Evolutionary conservation across 2,888 invertebrate genomes (phyloP).

Genomic region (Napeogenes inachia): DNA sequence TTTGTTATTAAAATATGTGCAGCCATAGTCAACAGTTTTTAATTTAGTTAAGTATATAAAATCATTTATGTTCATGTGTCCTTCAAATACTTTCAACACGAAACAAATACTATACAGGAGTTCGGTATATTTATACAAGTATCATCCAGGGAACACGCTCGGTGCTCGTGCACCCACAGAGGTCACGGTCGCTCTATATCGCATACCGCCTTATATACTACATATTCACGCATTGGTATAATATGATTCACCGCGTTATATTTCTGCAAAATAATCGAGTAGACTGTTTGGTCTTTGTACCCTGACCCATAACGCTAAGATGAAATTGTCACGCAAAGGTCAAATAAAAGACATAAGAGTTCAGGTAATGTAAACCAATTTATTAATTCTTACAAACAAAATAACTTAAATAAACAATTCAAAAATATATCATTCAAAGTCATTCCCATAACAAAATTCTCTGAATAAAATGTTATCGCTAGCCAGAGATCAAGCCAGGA

Average conservation of each 20-base stretch:
- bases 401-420: no score
- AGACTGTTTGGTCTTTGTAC: not conserved
- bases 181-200: slow-evolving; percentile 25
- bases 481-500: not conserved
- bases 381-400: no score
- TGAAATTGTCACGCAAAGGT: slow-evolving; percentile 2
- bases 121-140: not conserved
- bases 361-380: no score
- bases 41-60: no score
- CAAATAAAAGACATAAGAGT: not conserved
- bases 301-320: slow-evolving; percentile 5
- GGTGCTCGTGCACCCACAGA: slow-evolving; percentile 25
- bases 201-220: slow-evolving; percentile 1
- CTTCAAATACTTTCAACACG: no score
- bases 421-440: no score
- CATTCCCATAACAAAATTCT: no score
- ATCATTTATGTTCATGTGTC: no score
- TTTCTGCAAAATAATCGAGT: slow-evolving; percentile 6
- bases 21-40: no score
- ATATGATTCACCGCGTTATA: slow-evolving; percentile 16
- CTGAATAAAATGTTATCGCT: not conserved
- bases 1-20: no score
- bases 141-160: slow-evolving; percentile 12
- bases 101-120: no score
- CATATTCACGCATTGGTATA: slow-evolving; percentile 3